Evolutionary conservation across 2,113 vertebrate genomes (phyloP).

Genomic region (Muntiacus reevesi): DNA sequence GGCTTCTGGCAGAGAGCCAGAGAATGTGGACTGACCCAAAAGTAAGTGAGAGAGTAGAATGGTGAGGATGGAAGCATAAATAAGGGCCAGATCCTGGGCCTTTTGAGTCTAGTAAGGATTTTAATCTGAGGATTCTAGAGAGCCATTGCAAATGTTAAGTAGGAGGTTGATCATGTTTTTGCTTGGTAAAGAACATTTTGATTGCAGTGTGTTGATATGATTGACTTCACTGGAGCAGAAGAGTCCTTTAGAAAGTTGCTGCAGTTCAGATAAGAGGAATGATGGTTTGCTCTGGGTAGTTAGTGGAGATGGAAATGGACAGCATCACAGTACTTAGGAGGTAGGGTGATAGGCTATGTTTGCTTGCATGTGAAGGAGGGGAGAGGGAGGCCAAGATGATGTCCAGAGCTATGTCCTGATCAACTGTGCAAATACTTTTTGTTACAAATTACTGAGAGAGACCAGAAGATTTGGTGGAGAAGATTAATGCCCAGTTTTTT

Average conservation of each 20-base stretch:
- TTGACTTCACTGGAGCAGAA: background rate
- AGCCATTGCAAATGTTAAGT: background rate
- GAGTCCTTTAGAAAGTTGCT: background rate
- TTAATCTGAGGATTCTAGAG: background rate
- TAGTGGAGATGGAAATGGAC: background rate
- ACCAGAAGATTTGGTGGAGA: background rate
- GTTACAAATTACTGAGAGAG: background rate
- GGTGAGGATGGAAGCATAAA: background rate
- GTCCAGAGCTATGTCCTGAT: background rate
- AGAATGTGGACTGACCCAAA: background rate
- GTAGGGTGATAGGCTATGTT: background rate
- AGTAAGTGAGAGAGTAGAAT: background rate
- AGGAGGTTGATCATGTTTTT: background rate
- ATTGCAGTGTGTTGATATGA: background rate
- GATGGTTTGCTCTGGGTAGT: background rate
- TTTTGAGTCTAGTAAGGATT: background rate
- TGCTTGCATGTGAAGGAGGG: background rate
- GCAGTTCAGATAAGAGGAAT: background rate
- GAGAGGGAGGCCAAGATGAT: background rate
- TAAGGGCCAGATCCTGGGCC: background rate
- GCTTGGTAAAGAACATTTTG: background rate
- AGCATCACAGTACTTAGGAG: background rate
- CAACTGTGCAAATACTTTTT: background rate
- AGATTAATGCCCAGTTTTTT: background rate
- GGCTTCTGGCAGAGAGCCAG: background rate